Conservation (phyloP, 2,888 invertebrate species). For the Oscheius sp. region DNA sequence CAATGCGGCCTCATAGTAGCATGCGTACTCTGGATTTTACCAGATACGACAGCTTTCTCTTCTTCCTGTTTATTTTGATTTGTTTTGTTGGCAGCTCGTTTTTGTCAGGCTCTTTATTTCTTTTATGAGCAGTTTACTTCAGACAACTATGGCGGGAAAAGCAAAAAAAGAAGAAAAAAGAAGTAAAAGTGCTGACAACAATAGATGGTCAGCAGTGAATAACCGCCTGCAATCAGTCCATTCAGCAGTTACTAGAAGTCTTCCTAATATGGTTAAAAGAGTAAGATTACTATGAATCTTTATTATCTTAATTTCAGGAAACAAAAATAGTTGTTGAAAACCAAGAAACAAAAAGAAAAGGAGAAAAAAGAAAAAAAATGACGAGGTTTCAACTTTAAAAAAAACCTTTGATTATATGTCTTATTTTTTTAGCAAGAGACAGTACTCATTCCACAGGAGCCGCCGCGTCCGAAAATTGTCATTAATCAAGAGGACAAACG, state of each 20-base stretch:
- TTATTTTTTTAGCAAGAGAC: slow-evolving; percentile 37
- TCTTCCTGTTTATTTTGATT: not conserved
- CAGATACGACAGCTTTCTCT: slow-evolving; percentile 1
- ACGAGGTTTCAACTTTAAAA: slow-evolving; percentile 7
- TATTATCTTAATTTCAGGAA: not conserved
- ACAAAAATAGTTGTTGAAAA: slow-evolving; percentile 30
- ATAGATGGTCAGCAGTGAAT: slow-evolving; percentile 54
- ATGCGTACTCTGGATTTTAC: not conserved
- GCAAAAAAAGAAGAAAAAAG: slow-evolving; percentile 36
- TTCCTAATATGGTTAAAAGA: slow-evolving; percentile 55
- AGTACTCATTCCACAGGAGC: slow-evolving; percentile 33
- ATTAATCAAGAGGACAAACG: slow-evolving; percentile 52
- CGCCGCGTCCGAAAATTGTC: slow-evolving; percentile 46
- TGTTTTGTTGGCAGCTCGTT: not conserved
- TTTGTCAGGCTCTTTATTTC: not conserved
- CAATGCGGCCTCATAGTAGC: slow-evolving; percentile 7
- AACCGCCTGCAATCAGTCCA: slow-evolving; percentile 51
- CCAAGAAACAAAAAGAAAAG: slow-evolving; percentile 31
- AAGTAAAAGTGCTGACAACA: slow-evolving; percentile 54
- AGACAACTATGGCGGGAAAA: slow-evolving; percentile 3
- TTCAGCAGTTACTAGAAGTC: slow-evolving; percentile 54
- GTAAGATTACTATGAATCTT: not conserved
- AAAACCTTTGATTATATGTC: not conserved
- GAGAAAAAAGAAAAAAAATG: slow-evolving; percentile 28
- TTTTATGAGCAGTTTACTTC: not conserved